Percentiles rank a stretch among this genome's conserved stretches.
These are phyloP conservation scores for Caenorhabditis sp. DNA, from an alignment of 2,888 invertebrate genomes.

Conservation along the genomic window DNA sequence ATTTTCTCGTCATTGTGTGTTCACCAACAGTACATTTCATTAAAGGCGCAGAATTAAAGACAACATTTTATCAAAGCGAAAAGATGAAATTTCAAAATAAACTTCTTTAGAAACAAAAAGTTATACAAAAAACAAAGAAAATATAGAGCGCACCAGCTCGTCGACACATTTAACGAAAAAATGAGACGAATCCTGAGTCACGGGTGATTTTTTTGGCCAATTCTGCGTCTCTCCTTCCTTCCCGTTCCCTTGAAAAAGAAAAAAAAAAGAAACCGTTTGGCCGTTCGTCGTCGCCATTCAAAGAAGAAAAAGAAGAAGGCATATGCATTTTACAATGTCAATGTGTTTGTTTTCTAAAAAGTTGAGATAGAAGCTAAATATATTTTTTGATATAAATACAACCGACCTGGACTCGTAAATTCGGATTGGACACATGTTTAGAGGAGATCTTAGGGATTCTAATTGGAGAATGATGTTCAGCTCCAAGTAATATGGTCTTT, in stretches of 20 bases:
- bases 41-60: no score
- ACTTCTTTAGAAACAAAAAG: background rate
- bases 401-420: no score
- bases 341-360: no score
- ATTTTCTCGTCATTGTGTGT: background rate
- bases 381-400: no score
- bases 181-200: no score
- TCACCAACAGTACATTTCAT: background rate
- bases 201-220: background rate
- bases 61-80: no score
- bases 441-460: background rate
- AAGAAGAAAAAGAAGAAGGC: no score
- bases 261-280: background rate
- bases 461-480: background rate
- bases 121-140: background rate
- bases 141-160: background rate
- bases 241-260: background rate
- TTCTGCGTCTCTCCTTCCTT: background rate
- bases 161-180: no score
- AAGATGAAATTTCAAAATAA: background rate
- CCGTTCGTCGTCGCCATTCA: no score
- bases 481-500: background rate
- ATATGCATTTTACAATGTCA: no score
- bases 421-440: no score
- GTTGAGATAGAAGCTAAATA: no score